A percentile compares a stretch with the other conserved stretches of the same genome.
Conservation (phyloP, 1,140 invertebrate genomes). For the Drosophila arawakana region DNA sequence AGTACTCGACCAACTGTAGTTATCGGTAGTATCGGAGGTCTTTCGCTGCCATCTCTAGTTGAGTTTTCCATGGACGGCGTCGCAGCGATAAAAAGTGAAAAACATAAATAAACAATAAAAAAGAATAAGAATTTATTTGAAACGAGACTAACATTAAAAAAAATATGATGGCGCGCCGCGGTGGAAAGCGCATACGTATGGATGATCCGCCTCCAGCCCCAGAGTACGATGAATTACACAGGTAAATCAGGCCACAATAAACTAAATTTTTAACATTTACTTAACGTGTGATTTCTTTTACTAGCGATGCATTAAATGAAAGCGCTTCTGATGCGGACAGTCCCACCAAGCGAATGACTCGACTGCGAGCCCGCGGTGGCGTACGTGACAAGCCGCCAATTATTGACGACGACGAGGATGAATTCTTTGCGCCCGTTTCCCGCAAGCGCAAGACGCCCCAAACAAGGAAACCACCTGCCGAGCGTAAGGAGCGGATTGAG, state of each 20-base stretch:
- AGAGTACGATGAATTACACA: conserved; percentile 85
- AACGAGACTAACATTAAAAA: not conserved
- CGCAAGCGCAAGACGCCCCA: conserved; percentile 82
- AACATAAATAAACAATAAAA: conserved; percentile 16
- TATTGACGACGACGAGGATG: conserved; percentile 84
- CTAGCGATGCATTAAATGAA: conserved; percentile 76
- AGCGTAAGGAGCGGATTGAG: conserved; percentile 85
- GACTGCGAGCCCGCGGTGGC: conserved; percentile 85
- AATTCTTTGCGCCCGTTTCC: conserved; percentile 78
- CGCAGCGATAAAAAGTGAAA: not conserved
- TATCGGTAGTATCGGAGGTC: not conserved
- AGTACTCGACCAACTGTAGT: too few relatives aligned
- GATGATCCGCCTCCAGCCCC: conserved; percentile 95
- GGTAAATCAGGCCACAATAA: conserved; percentile 31
- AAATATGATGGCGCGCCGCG: conserved; percentile 90
- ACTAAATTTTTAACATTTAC: conserved; percentile 1
- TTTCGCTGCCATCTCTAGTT: conserved; percentile 19
- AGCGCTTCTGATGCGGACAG: conserved; percentile 85
- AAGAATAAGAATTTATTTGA: not conserved
- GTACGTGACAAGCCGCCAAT: conserved; percentile 83
- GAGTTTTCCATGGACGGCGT: conserved; percentile 20
- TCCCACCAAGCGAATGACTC: conserved; percentile 85
- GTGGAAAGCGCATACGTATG: conserved; percentile 95
- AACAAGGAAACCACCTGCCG: conserved; percentile 85
- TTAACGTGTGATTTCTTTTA: not conserved